phyloP scores from a whole-genome alignment of 2,113 vertebrate species.

The Percopsis transmontana region DNA sequence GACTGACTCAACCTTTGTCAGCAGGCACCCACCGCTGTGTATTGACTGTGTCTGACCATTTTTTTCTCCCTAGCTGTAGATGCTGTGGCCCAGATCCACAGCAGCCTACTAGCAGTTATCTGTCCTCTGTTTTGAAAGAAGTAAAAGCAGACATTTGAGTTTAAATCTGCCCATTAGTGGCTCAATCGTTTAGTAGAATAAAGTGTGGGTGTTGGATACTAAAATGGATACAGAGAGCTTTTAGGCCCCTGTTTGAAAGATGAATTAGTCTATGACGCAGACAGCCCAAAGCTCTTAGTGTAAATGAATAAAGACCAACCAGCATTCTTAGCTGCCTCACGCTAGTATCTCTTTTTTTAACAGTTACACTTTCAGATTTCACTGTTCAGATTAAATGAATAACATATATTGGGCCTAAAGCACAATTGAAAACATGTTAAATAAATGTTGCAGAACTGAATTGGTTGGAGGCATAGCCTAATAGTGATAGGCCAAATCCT shows the following conservation, averaged over 20 bases:
- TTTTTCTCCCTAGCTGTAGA: slow-evolving; percentile 6
- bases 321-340: background rate
- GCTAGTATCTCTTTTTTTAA: background rate
- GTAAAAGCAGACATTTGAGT: background rate
- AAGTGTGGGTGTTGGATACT: slow-evolving; percentile 28
- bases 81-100: background rate
- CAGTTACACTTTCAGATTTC: no score
- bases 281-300: slow-evolving; percentile 11
- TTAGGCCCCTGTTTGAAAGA: slow-evolving; percentile 1
- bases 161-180: slow-evolving; percentile 3
- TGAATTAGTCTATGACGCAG: background rate
- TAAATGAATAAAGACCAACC: slow-evolving; percentile 1
- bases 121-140: slow-evolving; percentile 5
- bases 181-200: slow-evolving; percentile 10
- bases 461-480: background rate
- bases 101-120: background rate
- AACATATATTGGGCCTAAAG: background rate
- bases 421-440: slow-evolving; percentile 22
- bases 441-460: slow-evolving; percentile 12
- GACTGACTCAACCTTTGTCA: no score
- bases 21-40: background rate
- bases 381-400: background rate
- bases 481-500: slow-evolving; percentile 14
- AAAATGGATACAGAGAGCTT: slow-evolving; percentile 9
- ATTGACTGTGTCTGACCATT: background rate